Percentiles rank a stretch among this genome's conserved stretches.
Evolutionary conservation across 2,888 invertebrate species (phyloP).

Genomic region (Cristatella mucedo): DNA sequence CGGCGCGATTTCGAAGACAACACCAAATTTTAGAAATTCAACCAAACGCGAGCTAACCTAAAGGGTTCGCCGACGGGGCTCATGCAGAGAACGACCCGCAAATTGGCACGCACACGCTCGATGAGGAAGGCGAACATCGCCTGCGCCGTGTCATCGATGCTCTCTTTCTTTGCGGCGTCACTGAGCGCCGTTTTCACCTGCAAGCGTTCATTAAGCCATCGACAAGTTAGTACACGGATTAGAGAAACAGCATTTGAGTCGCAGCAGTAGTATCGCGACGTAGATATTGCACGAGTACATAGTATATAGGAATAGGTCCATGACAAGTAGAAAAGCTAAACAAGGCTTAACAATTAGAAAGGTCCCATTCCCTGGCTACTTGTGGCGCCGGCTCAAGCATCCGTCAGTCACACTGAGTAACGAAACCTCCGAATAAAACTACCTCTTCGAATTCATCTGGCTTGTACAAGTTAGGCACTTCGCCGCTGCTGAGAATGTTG

Average conservation of each 20-base stretch:
- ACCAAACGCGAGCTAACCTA: constrained; percentile 36
- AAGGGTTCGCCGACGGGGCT: constrained; percentile 74
- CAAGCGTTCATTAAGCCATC: too few species aligned
- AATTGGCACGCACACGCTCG: constrained; percentile 54
- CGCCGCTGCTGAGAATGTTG: constrained; percentile 70
- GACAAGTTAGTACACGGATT: too few species aligned
- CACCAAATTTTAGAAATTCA: constrained; percentile 1
- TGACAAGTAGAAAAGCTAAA: too few species aligned
- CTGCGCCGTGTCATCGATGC: constrained; percentile 40
- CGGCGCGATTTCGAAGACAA: constrained; percentile 2
- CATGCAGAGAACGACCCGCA: constrained; percentile 69
- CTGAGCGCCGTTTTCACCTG: constrained; percentile 32
- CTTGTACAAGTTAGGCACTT: constrained; percentile 72
- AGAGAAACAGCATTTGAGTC: too few species aligned
- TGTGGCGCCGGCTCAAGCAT: too few species aligned
- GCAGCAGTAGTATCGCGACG: too few species aligned
- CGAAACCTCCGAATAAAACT: constrained; percentile 19
- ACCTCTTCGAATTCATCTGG: constrained; percentile 75
- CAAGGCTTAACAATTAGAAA: too few species aligned
- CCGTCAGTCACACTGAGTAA: too few species aligned
- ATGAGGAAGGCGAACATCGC: constrained; percentile 59
- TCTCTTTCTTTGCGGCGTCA: constrained; percentile 32
- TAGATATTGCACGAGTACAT: too few species aligned
- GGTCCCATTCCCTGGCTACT: too few species aligned
- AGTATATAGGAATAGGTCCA: constrained; percentile 6